A percentile compares a stretch with the other conserved stretches of the same genome.
Evolutionary conservation across 2,888 invertebrate genomes (phyloP).

Genomic region (Ophion obscuratus): DNA sequence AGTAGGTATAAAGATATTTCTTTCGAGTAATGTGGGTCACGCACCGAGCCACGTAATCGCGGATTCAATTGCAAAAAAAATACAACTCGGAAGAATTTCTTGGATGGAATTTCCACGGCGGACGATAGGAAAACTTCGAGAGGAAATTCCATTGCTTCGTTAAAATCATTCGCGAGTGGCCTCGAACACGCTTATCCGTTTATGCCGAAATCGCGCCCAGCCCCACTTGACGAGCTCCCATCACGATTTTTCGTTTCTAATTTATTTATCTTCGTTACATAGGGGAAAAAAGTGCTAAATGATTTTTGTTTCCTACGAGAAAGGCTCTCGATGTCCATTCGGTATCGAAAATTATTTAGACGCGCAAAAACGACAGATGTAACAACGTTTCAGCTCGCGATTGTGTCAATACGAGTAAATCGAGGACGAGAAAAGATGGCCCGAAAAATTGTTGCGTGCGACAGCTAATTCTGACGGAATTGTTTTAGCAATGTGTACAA

Average conservation of each 20-base stretch:
- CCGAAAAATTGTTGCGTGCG: conserved; percentile 49
- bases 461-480: conserved; percentile 56
- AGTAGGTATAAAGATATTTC: conserved; percentile 32
- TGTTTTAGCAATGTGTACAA: not conserved
- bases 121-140: too few relatives aligned
- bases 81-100: not conserved
- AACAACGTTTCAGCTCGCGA: conserved; percentile 30
- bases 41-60: conserved; percentile 42
- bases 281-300: too few relatives aligned
- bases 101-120: not conserved
- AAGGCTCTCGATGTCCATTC: not conserved
- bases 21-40: conserved; percentile 56
- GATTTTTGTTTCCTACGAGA: too few relatives aligned
- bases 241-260: too few relatives aligned
- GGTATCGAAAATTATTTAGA: conserved; percentile 2
- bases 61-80: not conserved
- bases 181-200: too few relatives aligned
- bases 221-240: too few relatives aligned
- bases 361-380: not conserved
- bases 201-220: too few relatives aligned
- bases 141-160: not conserved
- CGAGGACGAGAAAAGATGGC: conserved; percentile 45
- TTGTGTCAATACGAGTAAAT: conserved; percentile 48
- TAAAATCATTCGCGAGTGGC: not conserved
- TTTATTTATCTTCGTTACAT: too few relatives aligned